phyloP scores from a whole-genome alignment of 2,888 invertebrate genomes.

The Dryobotodes eremita region DNA sequence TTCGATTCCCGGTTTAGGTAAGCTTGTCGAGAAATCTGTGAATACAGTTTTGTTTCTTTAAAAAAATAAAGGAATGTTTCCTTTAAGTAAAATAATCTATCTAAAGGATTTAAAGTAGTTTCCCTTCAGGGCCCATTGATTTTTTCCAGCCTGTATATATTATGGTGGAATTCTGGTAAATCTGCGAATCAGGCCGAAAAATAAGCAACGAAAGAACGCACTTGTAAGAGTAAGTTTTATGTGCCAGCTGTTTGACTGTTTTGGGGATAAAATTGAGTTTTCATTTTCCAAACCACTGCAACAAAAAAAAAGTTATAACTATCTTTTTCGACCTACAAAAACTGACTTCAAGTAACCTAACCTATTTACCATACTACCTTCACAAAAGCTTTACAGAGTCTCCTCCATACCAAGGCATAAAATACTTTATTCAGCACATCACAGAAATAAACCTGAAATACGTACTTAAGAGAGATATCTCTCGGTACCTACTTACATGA shows the following conservation, averaged over 20 bases:
- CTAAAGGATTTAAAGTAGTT: too few relatives aligned
- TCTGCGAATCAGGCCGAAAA: background rate
- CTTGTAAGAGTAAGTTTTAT: background rate
- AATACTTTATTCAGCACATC: conserved; percentile 49
- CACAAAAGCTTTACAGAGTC: conserved; percentile 28
- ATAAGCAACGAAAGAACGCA: background rate
- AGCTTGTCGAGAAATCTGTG: too few relatives aligned
- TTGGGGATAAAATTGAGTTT: background rate
- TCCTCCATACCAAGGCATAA: conserved; percentile 2
- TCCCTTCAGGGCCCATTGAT: too few relatives aligned
- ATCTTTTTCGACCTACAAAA: background rate
- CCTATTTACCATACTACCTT: conserved; percentile 25
- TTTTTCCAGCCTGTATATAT: too few relatives aligned
- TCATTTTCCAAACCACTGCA: background rate
- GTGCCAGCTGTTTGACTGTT: background rate
- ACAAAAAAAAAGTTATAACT: background rate
- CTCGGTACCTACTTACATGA: conserved; percentile 45
- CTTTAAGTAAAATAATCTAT: too few relatives aligned
- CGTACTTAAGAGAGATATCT: conserved; percentile 57
- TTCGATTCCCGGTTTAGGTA: too few relatives aligned
- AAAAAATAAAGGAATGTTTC: too few relatives aligned
- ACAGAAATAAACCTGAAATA: conserved; percentile 53
- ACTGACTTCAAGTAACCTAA: conserved; percentile 2
- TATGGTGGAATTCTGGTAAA: background rate
- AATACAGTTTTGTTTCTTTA: too few relatives aligned